These are phyloP conservation scores for Agriopis leucophaearia DNA, from an alignment of 2,888 invertebrate genomes.

Conservation along the genomic window DNA sequence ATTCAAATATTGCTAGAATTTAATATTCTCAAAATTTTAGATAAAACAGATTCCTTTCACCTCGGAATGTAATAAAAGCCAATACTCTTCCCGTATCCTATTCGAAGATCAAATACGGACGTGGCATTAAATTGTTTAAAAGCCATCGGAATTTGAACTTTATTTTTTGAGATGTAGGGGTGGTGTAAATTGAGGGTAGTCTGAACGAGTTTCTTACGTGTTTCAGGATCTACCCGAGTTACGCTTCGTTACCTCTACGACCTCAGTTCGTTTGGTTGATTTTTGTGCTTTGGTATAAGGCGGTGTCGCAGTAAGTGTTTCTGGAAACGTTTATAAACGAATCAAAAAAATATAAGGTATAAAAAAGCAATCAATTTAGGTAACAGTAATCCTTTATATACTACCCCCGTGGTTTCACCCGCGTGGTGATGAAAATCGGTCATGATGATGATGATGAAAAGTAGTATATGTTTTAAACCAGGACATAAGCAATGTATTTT, in stretches of 20 bases:
- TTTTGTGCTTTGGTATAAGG: conserved; percentile 50
- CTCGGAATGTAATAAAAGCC: conserved; percentile 55
- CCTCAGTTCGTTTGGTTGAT: conserved; percentile 48
- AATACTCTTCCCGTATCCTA: conserved; percentile 57
- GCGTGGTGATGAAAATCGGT: too few species aligned
- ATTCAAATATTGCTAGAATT: conserved; percentile 22
- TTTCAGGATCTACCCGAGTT: conserved; percentile 62
- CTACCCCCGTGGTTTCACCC: too few species aligned
- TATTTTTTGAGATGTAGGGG: conserved; percentile 46
- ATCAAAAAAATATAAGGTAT: too few species aligned
- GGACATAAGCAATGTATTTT: too few species aligned
- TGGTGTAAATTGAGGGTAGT: conserved; percentile 39
- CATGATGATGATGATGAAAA: too few species aligned
- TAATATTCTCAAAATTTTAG: conserved; percentile 33
- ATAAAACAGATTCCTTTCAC: conserved; percentile 47
- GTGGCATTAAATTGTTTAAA: conserved; percentile 35
- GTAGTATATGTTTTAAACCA: too few species aligned
- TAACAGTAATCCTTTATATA: too few species aligned
- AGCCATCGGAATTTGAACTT: conserved; percentile 44
- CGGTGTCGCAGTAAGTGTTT: conserved; percentile 28
- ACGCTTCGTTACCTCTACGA: conserved; percentile 64
- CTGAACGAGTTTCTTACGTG: conserved; percentile 53
- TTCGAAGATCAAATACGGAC: conserved; percentile 57
- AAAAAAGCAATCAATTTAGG: too few species aligned
- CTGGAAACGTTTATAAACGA: too few species aligned